Evolutionary conservation across 1,140 invertebrate genomes (phyloP).

Genomic region (Galleria mellonella): DNA sequence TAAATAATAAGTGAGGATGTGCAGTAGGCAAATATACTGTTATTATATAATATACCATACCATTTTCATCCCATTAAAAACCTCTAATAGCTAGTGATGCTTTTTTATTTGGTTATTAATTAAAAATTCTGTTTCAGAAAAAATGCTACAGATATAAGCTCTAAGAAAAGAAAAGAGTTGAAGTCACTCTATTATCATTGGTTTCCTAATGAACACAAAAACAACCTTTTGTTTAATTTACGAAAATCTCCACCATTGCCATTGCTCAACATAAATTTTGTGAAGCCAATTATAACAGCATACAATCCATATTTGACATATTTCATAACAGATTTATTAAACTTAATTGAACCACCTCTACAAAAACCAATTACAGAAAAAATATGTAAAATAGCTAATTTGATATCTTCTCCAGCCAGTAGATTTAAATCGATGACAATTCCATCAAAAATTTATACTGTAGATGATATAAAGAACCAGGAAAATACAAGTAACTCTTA

Average conservation of each 20-base stretch:
- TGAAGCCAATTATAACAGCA: slow-evolving; percentile 44
- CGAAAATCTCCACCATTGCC: slow-evolving; percentile 40
- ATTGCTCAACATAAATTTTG: slow-evolving; percentile 44
- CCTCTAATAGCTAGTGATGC: too few relatives aligned
- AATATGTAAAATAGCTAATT: slow-evolving; percentile 46
- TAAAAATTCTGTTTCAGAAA: slow-evolving; percentile 35
- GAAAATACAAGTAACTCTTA: slow-evolving; percentile 9
- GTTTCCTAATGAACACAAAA: slow-evolving; percentile 54
- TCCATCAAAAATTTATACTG: slow-evolving; percentile 43
- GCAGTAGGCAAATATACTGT: too few relatives aligned
- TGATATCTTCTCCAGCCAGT: slow-evolving; percentile 45
- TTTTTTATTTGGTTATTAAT: too few relatives aligned
- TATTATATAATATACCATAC: too few relatives aligned
- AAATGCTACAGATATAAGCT: slow-evolving; percentile 11
- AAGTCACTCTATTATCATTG: slow-evolving; percentile 45
- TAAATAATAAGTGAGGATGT: too few relatives aligned
- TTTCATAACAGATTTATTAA: slow-evolving; percentile 46
- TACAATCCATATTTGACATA: slow-evolving; percentile 53
- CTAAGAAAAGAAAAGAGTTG: slow-evolving; percentile 36
- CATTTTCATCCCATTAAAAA: too few relatives aligned
- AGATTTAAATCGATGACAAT: slow-evolving; percentile 14
- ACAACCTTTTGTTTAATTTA: slow-evolving; percentile 44
- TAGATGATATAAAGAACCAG: slow-evolving; percentile 31
- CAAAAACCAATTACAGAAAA: slow-evolving; percentile 28
- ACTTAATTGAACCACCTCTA: slow-evolving; percentile 43